Conservation (phyloP, 2,113 vertebrate genomes). For the Pterophyllum scalare region DNA sequence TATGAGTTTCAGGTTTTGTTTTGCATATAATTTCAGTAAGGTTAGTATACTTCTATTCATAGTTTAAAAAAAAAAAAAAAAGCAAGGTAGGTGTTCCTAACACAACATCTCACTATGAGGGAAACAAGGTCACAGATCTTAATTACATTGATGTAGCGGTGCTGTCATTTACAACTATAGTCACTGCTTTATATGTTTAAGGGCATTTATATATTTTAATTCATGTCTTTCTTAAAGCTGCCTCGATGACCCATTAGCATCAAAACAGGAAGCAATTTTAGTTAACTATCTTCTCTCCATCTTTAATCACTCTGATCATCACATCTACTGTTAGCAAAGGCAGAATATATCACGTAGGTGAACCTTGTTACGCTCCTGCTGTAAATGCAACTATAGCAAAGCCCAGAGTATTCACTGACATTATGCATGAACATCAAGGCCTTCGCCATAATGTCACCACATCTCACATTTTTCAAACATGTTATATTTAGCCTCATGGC, state of each 20-base stretch:
- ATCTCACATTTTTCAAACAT: background rate
- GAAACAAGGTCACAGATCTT: background rate
- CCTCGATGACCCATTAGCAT: conserved; percentile 7
- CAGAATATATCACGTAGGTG: background rate
- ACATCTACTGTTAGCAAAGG: conserved; percentile 12
- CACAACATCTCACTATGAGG: background rate
- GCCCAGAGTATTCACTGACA: conserved; percentile 12
- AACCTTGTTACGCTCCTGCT: conserved; percentile 14
- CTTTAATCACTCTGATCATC: conserved; percentile 13
- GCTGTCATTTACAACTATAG: background rate
- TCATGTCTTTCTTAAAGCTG: background rate
- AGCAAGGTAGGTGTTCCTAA: background rate
- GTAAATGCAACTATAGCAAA: background rate
- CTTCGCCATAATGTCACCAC: conserved; percentile 1
- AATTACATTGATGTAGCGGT: background rate
- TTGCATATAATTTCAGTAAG: background rate
- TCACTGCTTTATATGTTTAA: background rate
- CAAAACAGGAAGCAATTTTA: background rate
- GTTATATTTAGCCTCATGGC: background rate
- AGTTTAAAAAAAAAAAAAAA: background rate
- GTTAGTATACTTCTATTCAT: background rate
- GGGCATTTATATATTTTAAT: background rate
- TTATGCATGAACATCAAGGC: background rate
- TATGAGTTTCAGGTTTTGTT: background rate
- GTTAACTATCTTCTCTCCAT: background rate